Evolutionary conservation across 2,113 vertebrate genomes (phyloP).

Genomic region (Dermatemys mawii): DNA sequence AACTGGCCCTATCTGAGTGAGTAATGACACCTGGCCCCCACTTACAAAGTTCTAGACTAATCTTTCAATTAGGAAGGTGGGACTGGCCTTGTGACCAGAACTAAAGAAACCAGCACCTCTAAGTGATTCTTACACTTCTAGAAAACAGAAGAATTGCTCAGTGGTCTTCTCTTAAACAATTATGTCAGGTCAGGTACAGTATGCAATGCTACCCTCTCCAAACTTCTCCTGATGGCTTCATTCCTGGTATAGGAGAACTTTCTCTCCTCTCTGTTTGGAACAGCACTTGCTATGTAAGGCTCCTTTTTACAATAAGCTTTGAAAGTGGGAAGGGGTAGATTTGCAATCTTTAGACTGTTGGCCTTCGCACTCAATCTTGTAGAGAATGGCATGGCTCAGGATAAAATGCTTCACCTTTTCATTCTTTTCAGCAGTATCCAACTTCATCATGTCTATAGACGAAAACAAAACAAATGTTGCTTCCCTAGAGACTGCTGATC

Average conservation of each 20-base stretch:
- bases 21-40: background rate
- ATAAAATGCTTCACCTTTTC: background rate
- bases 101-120: background rate
- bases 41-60: background rate
- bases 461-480: background rate
- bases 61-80: background rate
- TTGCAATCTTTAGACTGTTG: background rate
- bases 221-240: background rate
- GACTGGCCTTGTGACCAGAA: too few relatives aligned
- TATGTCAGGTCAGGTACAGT: too few relatives aligned
- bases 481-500: accelerated
- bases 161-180: too few relatives aligned
- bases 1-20: background rate
- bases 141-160: background rate
- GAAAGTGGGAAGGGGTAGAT: background rate
- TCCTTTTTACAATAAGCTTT: background rate
- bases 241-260: background rate
- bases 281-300: background rate
- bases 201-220: background rate
- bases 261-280: background rate
- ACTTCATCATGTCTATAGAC: background rate
- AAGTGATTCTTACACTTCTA: background rate
- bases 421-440: background rate
- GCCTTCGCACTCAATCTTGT: background rate
- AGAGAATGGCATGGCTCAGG: background rate